A percentile compares a stretch with the other conserved stretches of the same genome.
Conservation (phyloP, 1,140 invertebrate species). For the Anadara kagoshimensis region DNA sequence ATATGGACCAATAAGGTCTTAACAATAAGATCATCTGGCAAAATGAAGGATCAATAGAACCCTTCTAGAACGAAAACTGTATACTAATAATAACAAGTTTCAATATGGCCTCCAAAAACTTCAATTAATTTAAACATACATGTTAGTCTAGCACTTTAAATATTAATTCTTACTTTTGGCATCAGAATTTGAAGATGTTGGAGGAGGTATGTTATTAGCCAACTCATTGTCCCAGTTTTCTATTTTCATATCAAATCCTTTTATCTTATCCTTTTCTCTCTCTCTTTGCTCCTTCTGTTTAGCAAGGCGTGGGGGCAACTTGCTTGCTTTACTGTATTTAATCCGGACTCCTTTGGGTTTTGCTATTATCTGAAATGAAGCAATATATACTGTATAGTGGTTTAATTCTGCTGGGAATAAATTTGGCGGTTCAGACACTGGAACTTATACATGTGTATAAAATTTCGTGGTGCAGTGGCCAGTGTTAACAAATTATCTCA, state of each 20-base stretch:
- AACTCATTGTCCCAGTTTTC: constrained; percentile 73
- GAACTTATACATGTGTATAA: no score
- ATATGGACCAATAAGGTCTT: no score
- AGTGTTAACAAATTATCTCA: no score
- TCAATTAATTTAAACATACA: no score
- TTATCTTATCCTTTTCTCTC: constrained; percentile 21
- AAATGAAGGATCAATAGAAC: no score
- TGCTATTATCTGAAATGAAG: constrained; percentile 58
- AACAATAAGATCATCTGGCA: no score
- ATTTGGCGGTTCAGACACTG: no score
- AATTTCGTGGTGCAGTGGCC: no score
- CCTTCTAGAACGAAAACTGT: no score
- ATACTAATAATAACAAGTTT: no score
- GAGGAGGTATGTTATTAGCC: constrained; percentile 69
- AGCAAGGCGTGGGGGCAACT: constrained; percentile 87
- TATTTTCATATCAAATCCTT: constrained; percentile 56
- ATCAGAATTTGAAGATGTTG: constrained; percentile 13
- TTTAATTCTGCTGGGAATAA: no score
- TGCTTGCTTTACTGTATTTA: constrained; percentile 65
- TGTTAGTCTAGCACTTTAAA: not conserved
- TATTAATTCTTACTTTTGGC: constrained; percentile 2
- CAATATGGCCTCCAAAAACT: no score
- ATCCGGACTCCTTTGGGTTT: constrained; percentile 65
- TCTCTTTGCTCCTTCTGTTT: constrained; percentile 79
- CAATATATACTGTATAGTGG: constrained; percentile 1